Evolutionary conservation across 2,888 invertebrate genomes (phyloP).

Genomic region (Eucera pruinosa): DNA sequence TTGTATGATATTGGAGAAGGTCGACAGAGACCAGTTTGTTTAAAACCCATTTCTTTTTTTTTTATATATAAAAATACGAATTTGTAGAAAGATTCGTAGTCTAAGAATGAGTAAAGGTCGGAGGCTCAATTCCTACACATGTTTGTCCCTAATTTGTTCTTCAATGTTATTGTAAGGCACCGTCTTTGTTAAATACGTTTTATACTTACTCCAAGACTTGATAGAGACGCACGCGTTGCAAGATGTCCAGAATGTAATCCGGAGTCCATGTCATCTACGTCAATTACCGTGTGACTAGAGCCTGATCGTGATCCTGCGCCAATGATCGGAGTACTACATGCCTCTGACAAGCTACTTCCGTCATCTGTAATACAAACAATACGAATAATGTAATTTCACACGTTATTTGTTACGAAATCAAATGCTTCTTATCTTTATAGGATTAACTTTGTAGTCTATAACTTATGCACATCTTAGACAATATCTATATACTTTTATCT

Average conservation of each 20-base stretch:
- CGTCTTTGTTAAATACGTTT: background rate
- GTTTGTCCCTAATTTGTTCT: no score
- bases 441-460: background rate
- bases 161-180: background rate
- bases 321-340: slow-evolving; percentile 83
- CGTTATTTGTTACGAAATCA: background rate
- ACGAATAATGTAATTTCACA: background rate
- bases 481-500: no score
- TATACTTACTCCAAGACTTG: slow-evolving; percentile 80
- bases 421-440: background rate
- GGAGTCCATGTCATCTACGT: slow-evolving; percentile 82
- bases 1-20: no score
- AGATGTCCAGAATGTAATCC: slow-evolving; percentile 80
- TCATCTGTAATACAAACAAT: slow-evolving; percentile 76
- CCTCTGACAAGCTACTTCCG: slow-evolving; percentile 82
- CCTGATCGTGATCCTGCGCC: slow-evolving; percentile 79
- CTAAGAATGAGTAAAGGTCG: no score
- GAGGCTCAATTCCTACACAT: no score
- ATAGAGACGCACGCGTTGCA: slow-evolving; percentile 81
- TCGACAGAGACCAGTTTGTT: no score
- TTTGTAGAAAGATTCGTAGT: no score
- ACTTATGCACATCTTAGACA: background rate
- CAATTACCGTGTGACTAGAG: slow-evolving; percentile 79
- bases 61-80: no score
- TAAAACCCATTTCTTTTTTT: no score